Evolutionary conservation across 2,113 vertebrate genomes (phyloP), one percentile per base, ranked within the genome.

Genomic region (Crypturellus undulatus): DNA sequence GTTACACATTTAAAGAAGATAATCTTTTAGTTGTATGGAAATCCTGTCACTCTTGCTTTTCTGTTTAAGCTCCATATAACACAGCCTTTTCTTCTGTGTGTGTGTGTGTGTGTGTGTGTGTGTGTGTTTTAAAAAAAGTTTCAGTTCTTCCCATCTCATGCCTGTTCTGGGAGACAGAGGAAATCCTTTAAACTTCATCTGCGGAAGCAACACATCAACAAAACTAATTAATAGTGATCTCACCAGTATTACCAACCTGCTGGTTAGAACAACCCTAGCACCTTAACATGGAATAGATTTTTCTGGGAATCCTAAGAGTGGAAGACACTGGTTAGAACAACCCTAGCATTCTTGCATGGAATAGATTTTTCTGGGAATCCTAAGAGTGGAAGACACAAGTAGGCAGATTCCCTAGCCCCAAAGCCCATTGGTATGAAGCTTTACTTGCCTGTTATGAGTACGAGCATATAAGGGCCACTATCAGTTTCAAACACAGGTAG

Each of bases 1-100:
- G 96, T 94, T 96, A 92, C 82, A 96, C 92, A 87, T 91, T 89
- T 96, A 96, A 97, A 96, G 93, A 92, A 95, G 79, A 94, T 97
- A 94, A 96, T 97, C 84, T 97, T 96, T 69, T 59, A 86, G 81
- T 80, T 36, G 36, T 79, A 38, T 38, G 84, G 93, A 96, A 97
- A 96, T 87, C 77, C 96, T 89, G 91, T 96, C 93, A 81, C 93
- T 97, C 96, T 96, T 95, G 91, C 87, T 97, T 94, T 96, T 95
- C 68, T 90, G 40, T 80, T 96, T 96, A 96, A 97, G 82, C 80
- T 89, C 94, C 62, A 54, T 91, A 70, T 86, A 76, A 91, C 72
- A 86, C 87, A 91, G 49, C 49, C 22, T 89, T 91, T 89, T 86
- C 11, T 42, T 42, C 11, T 42, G 40, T 71, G 43, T 43, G 49